Evolutionary conservation across 2,113 vertebrate genomes (phyloP).

Genomic region (Eleginops maclovinus): DNA sequence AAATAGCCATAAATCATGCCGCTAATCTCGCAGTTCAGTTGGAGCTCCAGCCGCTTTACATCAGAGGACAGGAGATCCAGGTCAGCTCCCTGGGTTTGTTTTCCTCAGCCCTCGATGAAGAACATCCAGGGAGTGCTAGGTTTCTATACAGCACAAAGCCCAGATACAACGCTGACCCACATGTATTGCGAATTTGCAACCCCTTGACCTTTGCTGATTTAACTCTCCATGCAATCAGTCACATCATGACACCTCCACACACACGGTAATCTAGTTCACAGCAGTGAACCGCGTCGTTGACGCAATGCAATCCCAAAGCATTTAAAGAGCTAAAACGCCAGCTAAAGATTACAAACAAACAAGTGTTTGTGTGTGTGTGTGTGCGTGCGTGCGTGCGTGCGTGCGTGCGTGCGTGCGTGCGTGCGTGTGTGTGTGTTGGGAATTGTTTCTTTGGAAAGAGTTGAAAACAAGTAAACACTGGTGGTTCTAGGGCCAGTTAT

Average conservation of each 20-base stretch:
- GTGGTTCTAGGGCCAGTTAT: too few species aligned
- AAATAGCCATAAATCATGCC: conserved; percentile 13
- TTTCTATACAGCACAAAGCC: not conserved
- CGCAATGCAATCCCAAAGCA: not conserved
- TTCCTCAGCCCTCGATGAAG: not conserved
- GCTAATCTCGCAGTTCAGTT: conserved; percentile 7
- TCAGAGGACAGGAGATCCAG: not conserved
- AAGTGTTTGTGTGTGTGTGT: too few species aligned
- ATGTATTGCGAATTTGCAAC: not conserved
- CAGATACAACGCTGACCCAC: not conserved
- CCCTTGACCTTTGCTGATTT: not conserved
- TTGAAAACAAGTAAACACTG: too few species aligned
- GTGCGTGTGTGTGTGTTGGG: too few species aligned
- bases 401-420: too few species aligned
- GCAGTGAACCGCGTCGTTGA: not conserved
- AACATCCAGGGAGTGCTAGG: not conserved
- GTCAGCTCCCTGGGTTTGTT: conserved; percentile 7
- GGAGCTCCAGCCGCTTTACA: conserved; percentile 6
- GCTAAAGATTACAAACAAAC: too few species aligned
- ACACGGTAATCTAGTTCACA: not conserved
- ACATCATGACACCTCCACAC: not conserved
- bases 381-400: too few species aligned
- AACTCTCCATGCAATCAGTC: not conserved
- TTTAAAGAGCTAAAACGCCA: not conserved
- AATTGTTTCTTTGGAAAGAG: too few species aligned